A percentile compares a stretch with the other conserved stretches of the same genome.
These are phyloP conservation scores for Dromaius novaehollandiae DNA, from an alignment of 2,113 vertebrate species.

Conservation along the genomic window DNA sequence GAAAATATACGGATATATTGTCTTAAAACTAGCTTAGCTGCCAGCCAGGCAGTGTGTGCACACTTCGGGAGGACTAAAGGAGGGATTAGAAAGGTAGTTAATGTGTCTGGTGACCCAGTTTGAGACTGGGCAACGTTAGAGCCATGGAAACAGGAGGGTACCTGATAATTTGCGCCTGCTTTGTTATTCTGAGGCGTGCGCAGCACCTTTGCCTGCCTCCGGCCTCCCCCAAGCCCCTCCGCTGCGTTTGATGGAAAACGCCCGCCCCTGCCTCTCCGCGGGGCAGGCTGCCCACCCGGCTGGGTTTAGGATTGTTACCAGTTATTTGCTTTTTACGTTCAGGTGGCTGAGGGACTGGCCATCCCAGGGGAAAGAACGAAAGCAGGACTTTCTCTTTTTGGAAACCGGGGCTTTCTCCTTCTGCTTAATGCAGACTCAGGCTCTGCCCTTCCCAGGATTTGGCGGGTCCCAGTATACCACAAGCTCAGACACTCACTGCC, in stretches of 20 bases:
- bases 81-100: not conserved
- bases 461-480: not conserved
- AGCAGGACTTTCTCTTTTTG: not conserved
- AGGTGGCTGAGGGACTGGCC: not conserved
- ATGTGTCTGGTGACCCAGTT: not conserved
- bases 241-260: not conserved
- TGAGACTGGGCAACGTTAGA: not conserved
- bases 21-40: not conserved
- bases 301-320: fast-evolving
- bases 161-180: not conserved
- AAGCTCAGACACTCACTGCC: not conserved
- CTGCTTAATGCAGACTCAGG: not conserved
- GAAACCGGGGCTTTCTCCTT: not conserved
- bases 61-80: not conserved
- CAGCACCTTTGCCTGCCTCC: not conserved
- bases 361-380: not conserved
- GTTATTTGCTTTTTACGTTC: not conserved
- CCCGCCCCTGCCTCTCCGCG: not conserved
- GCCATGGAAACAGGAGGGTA: not conserved
- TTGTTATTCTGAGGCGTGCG: not conserved
- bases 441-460: not conserved
- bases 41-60: fast-evolving
- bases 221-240: not conserved
- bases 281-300: not conserved
- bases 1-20: not conserved